Percentiles rank a stretch among this genome's conserved stretches.
Conservation (phyloP, 2,888 invertebrate species). For the Adelognathus sp. region DNA sequence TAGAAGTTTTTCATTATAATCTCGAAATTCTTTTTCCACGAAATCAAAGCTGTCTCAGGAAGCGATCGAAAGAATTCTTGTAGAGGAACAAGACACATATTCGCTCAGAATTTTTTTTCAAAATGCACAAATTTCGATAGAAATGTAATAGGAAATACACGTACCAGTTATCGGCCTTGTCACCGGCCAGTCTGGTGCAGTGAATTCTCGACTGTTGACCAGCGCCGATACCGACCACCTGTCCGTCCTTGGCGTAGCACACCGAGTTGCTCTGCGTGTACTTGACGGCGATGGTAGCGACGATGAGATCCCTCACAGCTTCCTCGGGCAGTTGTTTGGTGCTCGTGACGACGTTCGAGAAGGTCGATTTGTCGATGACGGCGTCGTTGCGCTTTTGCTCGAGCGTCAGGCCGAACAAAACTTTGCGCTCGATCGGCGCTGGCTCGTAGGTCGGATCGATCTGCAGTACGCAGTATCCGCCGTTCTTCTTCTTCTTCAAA, state of each 20-base stretch:
- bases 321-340: slow-evolving; percentile 86
- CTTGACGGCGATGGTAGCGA: slow-evolving; percentile 97
- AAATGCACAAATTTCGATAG: background rate
- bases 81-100: no score
- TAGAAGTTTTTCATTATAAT: no score
- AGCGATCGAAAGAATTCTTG: no score
- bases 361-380: slow-evolving; percentile 88
- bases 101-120: no score
- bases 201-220: slow-evolving; percentile 99
- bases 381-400: slow-evolving; percentile 96
- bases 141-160: slow-evolving; percentile 46
- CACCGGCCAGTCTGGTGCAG: slow-evolving; percentile 97
- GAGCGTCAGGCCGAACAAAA: slow-evolving; percentile 91
- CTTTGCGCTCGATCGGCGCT: slow-evolving; percentile 89
- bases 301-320: slow-evolving; percentile 94
- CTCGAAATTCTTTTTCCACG: no score
- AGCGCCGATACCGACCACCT: slow-evolving; percentile 98
- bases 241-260: slow-evolving; percentile 96
- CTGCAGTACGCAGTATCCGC: slow-evolving; percentile 94
- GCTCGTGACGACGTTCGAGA: slow-evolving; percentile 90
- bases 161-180: slow-evolving; percentile 97
- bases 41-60: no score
- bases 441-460: slow-evolving; percentile 95
- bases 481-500: slow-evolving; percentile 96
- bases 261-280: slow-evolving; percentile 99